phyloP scores from a whole-genome alignment of 2,888 invertebrate species.

The Nematopogon swammerdamellus region DNA sequence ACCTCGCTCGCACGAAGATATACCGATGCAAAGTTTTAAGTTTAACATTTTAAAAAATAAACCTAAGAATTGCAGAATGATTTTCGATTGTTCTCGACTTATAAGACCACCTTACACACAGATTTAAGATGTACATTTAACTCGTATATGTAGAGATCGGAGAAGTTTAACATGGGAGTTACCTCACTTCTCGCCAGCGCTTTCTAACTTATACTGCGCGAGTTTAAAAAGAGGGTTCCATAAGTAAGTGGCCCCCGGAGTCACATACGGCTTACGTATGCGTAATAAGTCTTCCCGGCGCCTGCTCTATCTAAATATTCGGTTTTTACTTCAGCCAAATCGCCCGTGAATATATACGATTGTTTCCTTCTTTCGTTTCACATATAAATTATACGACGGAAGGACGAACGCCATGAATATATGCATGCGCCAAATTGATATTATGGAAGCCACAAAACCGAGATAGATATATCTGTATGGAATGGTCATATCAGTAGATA shows the following conservation, averaged over 20 bases:
- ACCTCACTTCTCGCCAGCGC: conserved; percentile 1
- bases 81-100: too few relatives aligned
- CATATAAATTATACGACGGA: conserved; percentile 55
- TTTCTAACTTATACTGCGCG: conserved; percentile 7
- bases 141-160: too few relatives aligned
- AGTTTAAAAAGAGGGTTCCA: conserved; percentile 28
- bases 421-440: conserved; percentile 55
- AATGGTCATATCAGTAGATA: too few relatives aligned
- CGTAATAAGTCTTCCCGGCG: conserved; percentile 27
- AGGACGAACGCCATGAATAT: conserved; percentile 42
- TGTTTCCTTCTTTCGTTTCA: conserved; percentile 37
- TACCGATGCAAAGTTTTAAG: too few relatives aligned
- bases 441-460: too few relatives aligned
- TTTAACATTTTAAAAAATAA: too few relatives aligned
- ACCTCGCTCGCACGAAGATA: too few relatives aligned
- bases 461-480: too few relatives aligned
- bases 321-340: conserved; percentile 31
- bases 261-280: conserved; percentile 35
- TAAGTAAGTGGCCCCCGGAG: conserved; percentile 51
- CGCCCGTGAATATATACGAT: conserved; percentile 45
- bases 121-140: too few relatives aligned
- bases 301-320: conserved; percentile 20
- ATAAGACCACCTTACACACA: too few relatives aligned
- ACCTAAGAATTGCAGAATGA: too few relatives aligned
- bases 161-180: conserved; percentile 1